A percentile compares a stretch with the other conserved stretches of the same genome.
Evolutionary conservation across 2,797 vertebrate genomes (phyloP).

Genomic region (Chelonia mydas): DNA sequence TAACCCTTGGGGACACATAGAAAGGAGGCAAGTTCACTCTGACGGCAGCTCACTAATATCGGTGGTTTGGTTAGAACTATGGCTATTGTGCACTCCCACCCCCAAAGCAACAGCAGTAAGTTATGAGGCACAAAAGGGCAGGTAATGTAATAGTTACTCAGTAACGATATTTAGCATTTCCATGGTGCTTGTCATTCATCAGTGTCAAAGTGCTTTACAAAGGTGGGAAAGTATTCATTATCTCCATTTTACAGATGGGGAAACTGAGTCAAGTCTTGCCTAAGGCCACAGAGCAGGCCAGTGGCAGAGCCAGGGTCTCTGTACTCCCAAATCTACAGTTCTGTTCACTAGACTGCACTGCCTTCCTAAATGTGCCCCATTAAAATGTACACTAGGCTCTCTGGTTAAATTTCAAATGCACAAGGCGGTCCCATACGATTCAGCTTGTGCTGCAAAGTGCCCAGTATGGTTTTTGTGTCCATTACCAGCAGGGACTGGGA

Average conservation of each 20-base stretch:
- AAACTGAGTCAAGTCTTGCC: background rate
- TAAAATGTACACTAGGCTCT: background rate
- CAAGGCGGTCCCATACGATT: background rate
- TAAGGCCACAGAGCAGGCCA: background rate
- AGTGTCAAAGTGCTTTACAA: background rate
- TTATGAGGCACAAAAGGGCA: background rate
- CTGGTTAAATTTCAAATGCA: background rate
- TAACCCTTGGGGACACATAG: background rate
- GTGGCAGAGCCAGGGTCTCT: background rate
- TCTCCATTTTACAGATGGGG: background rate
- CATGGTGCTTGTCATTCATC: rapidly evolving
- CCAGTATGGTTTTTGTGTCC: background rate
- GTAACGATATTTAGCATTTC: rapidly evolving
- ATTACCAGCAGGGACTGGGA: background rate
- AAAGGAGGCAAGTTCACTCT: background rate
- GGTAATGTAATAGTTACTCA: background rate
- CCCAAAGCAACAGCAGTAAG: rapidly evolving
- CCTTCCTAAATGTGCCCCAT: background rate
- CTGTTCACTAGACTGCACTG: rapidly evolving
- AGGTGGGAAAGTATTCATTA: background rate
- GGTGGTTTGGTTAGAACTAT: rapidly evolving
- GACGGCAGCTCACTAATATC: rapidly evolving
- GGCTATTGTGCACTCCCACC: background rate
- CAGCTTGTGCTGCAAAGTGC: constrained; percentile 41
- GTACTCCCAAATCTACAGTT: background rate